A percentile compares a stretch with the other conserved stretches of the same genome.
Evolutionary conservation across 2,888 invertebrate species (phyloP).

Genomic region (Chalcosyrphus nemorum): DNA sequence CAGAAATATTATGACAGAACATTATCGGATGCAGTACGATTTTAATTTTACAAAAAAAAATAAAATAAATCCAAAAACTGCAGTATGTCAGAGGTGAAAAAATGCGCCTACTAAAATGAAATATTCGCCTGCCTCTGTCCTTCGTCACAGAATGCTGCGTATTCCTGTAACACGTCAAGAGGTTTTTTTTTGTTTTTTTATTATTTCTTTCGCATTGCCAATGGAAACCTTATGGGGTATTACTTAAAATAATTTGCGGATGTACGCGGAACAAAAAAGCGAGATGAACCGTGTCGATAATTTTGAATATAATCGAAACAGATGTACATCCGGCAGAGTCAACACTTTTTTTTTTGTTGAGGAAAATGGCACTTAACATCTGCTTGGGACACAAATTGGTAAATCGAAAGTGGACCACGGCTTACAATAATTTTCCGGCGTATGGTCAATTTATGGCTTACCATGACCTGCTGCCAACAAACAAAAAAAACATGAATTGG

Average conservation of each 20-base stretch:
- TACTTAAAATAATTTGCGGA: slow-evolving; percentile 11
- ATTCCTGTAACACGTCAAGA: slow-evolving; percentile 10
- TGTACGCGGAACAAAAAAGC: background rate
- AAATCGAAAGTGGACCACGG: background rate
- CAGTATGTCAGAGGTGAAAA: background rate
- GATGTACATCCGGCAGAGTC: background rate
- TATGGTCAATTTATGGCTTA: background rate
- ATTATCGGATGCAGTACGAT: slow-evolving; percentile 23
- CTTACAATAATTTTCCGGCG: background rate
- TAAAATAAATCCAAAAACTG: too few species aligned
- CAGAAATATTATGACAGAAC: slow-evolving; percentile 27
- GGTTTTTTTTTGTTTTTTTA: background rate
- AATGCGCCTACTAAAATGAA: background rate
- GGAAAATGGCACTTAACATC: background rate
- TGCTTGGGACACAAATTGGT: background rate
- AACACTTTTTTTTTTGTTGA: background rate
- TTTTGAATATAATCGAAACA: background rate
- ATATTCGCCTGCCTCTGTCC: slow-evolving; percentile 2
- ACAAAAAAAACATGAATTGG: background rate
- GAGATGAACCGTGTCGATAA: background rate
- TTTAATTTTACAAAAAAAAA: slow-evolving; percentile 31
- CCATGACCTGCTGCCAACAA: background rate
- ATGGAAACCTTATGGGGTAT: background rate
- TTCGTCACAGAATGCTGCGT: background rate
- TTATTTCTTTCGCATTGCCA: background rate